These are phyloP conservation scores for Drosophila birchii DNA, from an alignment of 2,888 invertebrate species.

Conservation along the genomic window DNA sequence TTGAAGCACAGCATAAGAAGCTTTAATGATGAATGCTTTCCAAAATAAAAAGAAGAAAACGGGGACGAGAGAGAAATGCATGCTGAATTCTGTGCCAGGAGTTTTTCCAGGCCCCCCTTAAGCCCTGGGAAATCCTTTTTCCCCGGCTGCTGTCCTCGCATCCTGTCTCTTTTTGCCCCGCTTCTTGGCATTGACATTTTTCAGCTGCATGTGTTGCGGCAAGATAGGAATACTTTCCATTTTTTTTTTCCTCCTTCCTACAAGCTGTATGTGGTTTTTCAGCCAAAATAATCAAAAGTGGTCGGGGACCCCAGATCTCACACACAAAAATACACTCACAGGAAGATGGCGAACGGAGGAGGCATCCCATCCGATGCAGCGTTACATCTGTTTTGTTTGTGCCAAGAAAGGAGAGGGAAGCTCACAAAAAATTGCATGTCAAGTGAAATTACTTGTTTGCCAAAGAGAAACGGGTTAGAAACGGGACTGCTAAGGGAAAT, in stretches of 20 bases:
- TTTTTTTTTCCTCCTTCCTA: conserved; percentile 15
- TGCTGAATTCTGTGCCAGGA: conserved; percentile 13
- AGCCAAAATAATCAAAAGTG: conserved; percentile 60
- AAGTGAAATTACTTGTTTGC: conserved; percentile 76
- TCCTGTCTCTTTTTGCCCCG: conserved; percentile 21
- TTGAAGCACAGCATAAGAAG: conserved; percentile 1
- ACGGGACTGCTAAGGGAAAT: conserved; percentile 11
- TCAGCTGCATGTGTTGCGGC: conserved; percentile 42
- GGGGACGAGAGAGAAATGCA: conserved; percentile 8
- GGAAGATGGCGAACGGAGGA: conserved; percentile 31
- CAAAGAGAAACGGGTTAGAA: conserved; percentile 39
- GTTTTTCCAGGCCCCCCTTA: neutral
- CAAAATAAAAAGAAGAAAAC: neutral
- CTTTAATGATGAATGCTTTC: conserved; percentile 26
- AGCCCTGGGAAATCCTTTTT: conserved; percentile 22
- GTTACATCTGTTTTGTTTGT: conserved; percentile 65
- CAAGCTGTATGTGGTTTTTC: conserved; percentile 27
- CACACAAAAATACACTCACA: conserved; percentile 4
- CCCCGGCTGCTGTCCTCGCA: conserved; percentile 12
- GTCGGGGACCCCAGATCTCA: conserved; percentile 23
- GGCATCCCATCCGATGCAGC: conserved; percentile 46
- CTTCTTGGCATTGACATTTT: conserved; percentile 52
- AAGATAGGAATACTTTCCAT: conserved; percentile 49
- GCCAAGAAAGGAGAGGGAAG: conserved; percentile 14
- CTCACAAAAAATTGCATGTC: conserved; percentile 70